Evolutionary conservation across 2,113 vertebrate genomes (phyloP).

Genomic region (Harpagus bidentatus): DNA sequence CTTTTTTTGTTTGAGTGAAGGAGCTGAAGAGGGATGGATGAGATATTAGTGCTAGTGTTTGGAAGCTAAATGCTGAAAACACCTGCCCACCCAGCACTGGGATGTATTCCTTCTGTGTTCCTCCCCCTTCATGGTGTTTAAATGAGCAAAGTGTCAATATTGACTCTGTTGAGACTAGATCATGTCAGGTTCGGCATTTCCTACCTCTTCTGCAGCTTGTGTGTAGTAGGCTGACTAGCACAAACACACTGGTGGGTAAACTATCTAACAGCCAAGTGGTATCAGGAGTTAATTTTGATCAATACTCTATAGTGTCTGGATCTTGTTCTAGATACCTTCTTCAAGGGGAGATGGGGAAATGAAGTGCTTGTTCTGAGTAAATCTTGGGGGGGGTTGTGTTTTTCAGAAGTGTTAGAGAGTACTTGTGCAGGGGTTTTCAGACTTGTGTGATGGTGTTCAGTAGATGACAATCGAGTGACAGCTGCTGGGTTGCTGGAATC

Average conservation of each 20-base stretch:
- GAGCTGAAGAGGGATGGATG: background rate
- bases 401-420: background rate
- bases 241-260: background rate
- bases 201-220: background rate
- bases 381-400: fast-evolving
- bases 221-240: background rate
- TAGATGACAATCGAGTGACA: background rate
- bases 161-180: background rate
- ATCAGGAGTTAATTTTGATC: background rate
- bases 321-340: background rate
- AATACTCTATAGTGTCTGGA: background rate
- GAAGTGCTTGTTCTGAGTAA: background rate
- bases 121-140: background rate
- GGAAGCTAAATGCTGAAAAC: background rate
- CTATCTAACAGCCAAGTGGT: background rate
- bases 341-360: background rate
- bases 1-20: background rate
- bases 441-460: background rate
- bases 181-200: background rate
- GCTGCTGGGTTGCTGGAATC: background rate
- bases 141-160: background rate
- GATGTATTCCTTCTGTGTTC: background rate
- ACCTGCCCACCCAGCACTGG: background rate
- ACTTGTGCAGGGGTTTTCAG: background rate
- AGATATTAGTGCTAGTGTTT: background rate